These are phyloP conservation scores for Caradrina kadenii DNA, from an alignment of 2,888 invertebrate genomes.

Conservation along the genomic window DNA sequence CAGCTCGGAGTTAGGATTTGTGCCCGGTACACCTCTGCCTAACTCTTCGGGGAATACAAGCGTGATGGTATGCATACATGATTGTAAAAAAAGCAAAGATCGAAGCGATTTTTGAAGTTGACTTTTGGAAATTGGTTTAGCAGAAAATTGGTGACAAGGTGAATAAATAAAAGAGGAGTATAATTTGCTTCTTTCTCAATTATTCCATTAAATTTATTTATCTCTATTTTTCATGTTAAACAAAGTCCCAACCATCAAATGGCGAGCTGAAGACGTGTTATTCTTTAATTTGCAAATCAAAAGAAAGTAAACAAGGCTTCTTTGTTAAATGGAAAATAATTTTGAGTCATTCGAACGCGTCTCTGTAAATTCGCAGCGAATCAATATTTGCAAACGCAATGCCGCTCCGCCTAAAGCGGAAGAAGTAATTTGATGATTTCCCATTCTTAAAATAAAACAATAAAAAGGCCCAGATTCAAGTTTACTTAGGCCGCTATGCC, in stretches of 20 bases:
- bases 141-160: not conserved
- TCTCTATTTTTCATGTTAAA: not conserved
- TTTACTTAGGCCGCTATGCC: too few species aligned
- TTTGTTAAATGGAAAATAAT: slow-evolving; percentile 3
- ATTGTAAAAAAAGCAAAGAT: too few species aligned
- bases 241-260: not conserved
- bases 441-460: too few species aligned
- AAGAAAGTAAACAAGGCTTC: slow-evolving; percentile 5
- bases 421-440: too few species aligned
- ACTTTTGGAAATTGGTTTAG: too few species aligned
- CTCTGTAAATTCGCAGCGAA: not conserved
- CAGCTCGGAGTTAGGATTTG: too few species aligned
- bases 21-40: too few species aligned
- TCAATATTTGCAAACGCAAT: not conserved
- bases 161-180: not conserved
- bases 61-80: too few species aligned
- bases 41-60: too few species aligned
- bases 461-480: too few species aligned
- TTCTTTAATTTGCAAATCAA: slow-evolving; percentile 13
- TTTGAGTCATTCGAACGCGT: not conserved
- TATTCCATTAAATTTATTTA: not conserved
- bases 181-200: not conserved
- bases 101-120: too few species aligned
- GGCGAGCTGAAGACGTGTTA: not conserved
- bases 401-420: too few species aligned